Base-by-base conservation (phyloP, 35 echinoderm and acorn worm genomes). In the Heliocidaris erythrogramma region DNA sequence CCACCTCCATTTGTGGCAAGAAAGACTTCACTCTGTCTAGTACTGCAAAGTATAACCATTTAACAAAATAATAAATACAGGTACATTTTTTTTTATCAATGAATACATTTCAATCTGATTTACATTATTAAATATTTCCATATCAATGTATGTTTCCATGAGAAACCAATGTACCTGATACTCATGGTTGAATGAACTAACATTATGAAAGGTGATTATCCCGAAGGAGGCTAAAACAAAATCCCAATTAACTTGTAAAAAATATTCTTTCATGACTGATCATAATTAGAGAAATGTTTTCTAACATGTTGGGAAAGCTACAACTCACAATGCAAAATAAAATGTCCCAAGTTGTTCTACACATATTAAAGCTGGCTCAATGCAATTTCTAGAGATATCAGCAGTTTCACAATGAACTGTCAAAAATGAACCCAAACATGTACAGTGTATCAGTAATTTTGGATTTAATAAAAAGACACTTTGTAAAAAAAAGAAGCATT, bases 11-110 rank as follows among this genome's bases (percentile, higher is more conserved):
- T 48, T 92, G 47, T 50, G 91, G 91, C 18, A 92, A 24, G 30
- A 92, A 92, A 13, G 91, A 52, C 30, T 92, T 92, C 91, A 92
- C 91, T 49, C 49, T 49, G 24, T 30, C n/a, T 48, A 92, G 50
- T 30, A 92, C 91, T 92, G 91, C 13, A 92, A n/a, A 11, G 29
- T 13, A 18, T 27, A n/a, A n/a, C n/a, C n/a, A 47, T 48, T 7
- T 12, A 89, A 17, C 16, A 48, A 18, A 89, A 32, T 13, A 89
- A 42, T 42, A 17, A 88, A 17, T 24, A 89, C 5, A 32, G 47
- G 5, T 48, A 31, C 31, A 48, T n/a, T n/a, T 24, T 47, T 0
- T 5, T 31, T 21, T 31, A 88, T 16, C 32, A 17, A 9, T 47
- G 87, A 0, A 18, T 89, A 18, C 85, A 12, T 89, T 89, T 16